Conservation (phyloP, 2,888 invertebrate species). For the Eupithecia dodoneata region DNA sequence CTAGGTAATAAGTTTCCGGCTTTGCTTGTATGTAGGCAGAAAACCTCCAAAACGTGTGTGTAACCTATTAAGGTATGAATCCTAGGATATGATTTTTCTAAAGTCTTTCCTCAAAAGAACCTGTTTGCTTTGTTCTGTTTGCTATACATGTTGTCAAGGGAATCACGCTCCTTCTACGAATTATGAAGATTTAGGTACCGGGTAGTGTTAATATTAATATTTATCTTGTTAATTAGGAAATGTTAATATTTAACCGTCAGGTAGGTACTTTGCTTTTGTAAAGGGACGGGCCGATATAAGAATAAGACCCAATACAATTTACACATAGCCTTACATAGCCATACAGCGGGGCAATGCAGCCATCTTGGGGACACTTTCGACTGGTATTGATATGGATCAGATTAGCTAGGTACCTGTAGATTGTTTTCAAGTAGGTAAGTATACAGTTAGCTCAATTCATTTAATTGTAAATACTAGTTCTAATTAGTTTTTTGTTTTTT, state of each 20-base stretch:
- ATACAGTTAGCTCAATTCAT: too few relatives aligned
- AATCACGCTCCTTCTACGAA: neutral
- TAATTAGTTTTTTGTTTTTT: too few relatives aligned
- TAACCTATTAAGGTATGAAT: neutral
- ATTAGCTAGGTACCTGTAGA: too few relatives aligned
- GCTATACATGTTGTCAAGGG: neutral
- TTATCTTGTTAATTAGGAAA: neutral
- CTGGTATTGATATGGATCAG: too few relatives aligned
- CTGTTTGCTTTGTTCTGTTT: neutral
- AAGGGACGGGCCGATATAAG: neutral
- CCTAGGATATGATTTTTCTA: neutral
- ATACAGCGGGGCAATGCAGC: too few relatives aligned
- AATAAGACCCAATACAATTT: too few relatives aligned
- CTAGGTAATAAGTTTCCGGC: neutral
- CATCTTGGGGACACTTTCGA: too few relatives aligned
- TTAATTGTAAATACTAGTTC: too few relatives aligned
- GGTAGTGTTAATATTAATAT: neutral
- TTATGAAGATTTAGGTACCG: neutral
- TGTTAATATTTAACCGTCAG: neutral
- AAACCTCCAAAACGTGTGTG: neutral
- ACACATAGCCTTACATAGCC: too few relatives aligned
- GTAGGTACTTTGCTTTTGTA: neutral
- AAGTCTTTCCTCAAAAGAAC: neutral
- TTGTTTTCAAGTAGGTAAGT: too few relatives aligned
- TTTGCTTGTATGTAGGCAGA: neutral